Conservation (phyloP, 2,888 invertebrate genomes). For the Liopterus haemorrhoidalis region DNA sequence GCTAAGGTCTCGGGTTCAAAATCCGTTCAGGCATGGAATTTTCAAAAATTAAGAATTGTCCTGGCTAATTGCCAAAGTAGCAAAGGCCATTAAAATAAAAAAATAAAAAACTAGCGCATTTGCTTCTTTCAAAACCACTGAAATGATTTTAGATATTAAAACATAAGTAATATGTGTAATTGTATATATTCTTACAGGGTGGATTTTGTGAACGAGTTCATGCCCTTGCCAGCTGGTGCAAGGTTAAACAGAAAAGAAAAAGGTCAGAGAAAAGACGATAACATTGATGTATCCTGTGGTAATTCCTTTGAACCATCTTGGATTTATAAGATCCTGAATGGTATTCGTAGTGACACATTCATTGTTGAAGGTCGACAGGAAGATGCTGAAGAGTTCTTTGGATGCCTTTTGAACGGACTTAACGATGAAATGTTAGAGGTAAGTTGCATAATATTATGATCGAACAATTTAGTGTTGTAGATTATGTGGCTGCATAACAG, state of each 20-base stretch:
- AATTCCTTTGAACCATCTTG: conserved; percentile 86
- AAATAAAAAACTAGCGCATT: too few relatives aligned
- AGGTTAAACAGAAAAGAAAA: conserved; percentile 47
- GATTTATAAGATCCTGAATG: conserved; percentile 77
- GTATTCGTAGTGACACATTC: conserved; percentile 62
- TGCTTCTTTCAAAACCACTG: too few relatives aligned
- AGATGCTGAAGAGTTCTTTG: conserved; percentile 95
- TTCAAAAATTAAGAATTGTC: too few relatives aligned
- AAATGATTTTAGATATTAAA: too few relatives aligned
- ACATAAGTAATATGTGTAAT: conserved; percentile 11
- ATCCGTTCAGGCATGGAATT: too few relatives aligned
- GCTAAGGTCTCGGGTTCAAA: too few relatives aligned
- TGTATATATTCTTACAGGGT: conserved; percentile 50
- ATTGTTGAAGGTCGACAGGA: conserved; percentile 87
- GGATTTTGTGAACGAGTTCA: conserved; percentile 74
- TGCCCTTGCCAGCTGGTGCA: conserved; percentile 55
- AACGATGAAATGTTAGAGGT: conserved; percentile 97
- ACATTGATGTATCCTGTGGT: conserved; percentile 54
- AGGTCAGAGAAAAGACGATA: conserved; percentile 49
- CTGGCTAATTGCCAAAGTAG: too few relatives aligned
- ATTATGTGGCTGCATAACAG: too few relatives aligned
- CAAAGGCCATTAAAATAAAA: too few relatives aligned
- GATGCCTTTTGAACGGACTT: conserved; percentile 85
- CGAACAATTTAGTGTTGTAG: too few relatives aligned
- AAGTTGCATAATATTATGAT: too few relatives aligned